Base-by-base conservation (phyloP, 2,113 vertebrate species). In the Lampris megalopsis region DNA sequence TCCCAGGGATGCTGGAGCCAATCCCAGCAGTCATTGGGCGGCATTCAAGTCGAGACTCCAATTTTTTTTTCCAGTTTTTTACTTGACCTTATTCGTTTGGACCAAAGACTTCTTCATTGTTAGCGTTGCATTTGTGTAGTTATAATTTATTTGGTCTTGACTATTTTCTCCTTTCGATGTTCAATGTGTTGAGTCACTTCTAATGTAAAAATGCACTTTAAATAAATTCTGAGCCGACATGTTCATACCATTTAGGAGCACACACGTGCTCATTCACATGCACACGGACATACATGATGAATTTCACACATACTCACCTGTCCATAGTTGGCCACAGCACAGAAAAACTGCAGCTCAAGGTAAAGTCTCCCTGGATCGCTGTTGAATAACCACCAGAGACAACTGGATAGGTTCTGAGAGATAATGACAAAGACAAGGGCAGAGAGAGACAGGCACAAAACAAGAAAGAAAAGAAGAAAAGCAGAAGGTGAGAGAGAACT, bases 381-480 rank as follows among this genome's bases (percentile, higher is more conserved):
- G 89, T 96, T 99, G 83, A 98, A 96, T 52, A 99, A 82, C 97
- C 97, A 99, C 98, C 98, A 99, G 63, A 99, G 94, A 83, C 97
- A 98, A 87, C 97, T 99, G 79, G 97, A 99, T 79, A 99, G 94
- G 86, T 99, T 99, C 98, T 99, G 73, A 92, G 6, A 86, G 10
- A 71, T 4, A 57, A 3, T 67, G 47, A 58, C 1, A 58, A 43
- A 50, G 24, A 52, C 41, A 11, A 41, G 43, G 37, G 47, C 11
- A 42, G 0, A 57, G 11, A 9, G 6, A 48, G 9, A 67, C 24
- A 47, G 5, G 37, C 5, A 13, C 10, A 63, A 11, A 48, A 58
- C 6, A 47, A 11, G 5, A 47, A 35, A 61, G 11, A 36, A 5
- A 37, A 7, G 82, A 7, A 52, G 35, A 90, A 5, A 63, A 8